A percentile compares a stretch with the other conserved stretches of the same genome.
phyloP scores from a whole-genome alignment of 1,140 invertebrate genomes.

The Drosophila funebris region DNA sequence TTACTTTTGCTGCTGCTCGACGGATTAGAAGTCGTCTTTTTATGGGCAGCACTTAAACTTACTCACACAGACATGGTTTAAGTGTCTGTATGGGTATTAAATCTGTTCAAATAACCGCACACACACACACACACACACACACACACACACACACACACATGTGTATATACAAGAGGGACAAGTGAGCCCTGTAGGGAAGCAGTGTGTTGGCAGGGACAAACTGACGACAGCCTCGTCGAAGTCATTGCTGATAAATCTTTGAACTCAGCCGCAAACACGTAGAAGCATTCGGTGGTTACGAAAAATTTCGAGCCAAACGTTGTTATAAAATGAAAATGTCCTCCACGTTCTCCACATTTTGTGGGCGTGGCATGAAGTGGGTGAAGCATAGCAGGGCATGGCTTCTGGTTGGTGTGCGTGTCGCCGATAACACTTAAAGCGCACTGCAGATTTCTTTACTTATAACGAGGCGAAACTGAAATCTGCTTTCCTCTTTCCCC shows the following conservation, averaged over 20 bases:
- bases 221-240: constrained; percentile 78
- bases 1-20: constrained; percentile 42
- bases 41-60: constrained; percentile 77
- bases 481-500: not conserved
- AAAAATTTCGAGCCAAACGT: constrained; percentile 66
- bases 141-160: too few species aligned
- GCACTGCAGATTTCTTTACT: constrained; percentile 80
- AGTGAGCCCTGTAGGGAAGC: not conserved
- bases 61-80: constrained; percentile 39
- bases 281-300: constrained; percentile 80
- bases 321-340: constrained; percentile 82
- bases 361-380: constrained; percentile 36
- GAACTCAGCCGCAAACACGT: constrained; percentile 80
- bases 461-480: constrained; percentile 70
- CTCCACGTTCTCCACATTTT: constrained; percentile 74
- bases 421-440: constrained; percentile 80
- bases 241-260: constrained; percentile 80
- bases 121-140: constrained; percentile 37
- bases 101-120: constrained; percentile 80
- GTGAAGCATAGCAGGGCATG: constrained; percentile 3
- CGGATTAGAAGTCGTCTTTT: constrained; percentile 70
- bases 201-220: constrained; percentile 25
- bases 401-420: constrained; percentile 57
- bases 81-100: constrained; percentile 72
- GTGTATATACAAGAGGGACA: constrained; percentile 1